Percentiles rank a stretch among this genome's conserved stretches.
These are phyloP conservation scores for Hemicordylus capensis DNA, from an alignment of 2,113 vertebrate species.

Conservation along the genomic window DNA sequence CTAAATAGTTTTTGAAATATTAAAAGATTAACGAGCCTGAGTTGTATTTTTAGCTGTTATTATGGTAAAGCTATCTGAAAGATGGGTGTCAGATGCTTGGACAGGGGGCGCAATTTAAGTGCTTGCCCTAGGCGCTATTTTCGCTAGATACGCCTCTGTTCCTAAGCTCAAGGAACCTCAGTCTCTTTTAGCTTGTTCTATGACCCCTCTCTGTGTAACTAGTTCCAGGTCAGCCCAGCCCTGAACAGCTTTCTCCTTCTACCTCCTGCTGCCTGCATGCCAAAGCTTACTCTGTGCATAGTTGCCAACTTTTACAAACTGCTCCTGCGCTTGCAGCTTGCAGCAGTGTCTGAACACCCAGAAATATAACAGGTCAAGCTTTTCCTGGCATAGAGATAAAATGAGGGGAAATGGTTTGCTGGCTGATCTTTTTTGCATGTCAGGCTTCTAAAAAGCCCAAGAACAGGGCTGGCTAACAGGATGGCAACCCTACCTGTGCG, in stretches of 20 bases:
- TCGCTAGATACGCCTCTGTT: no score
- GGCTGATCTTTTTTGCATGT: not conserved
- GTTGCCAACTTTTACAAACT: not conserved
- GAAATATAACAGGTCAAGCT: not conserved
- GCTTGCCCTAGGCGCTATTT: no score
- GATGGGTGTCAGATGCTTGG: no score
- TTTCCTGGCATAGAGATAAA: not conserved
- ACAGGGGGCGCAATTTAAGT: no score
- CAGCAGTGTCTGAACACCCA: not conserved
- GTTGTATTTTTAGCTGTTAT: no score
- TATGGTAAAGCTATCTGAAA: no score
- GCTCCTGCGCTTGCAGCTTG: not conserved
- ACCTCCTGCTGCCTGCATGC: no score
- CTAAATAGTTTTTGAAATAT: no score
- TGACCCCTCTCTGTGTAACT: not conserved
- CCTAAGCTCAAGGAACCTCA: not conserved
- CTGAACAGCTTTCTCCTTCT: no score
- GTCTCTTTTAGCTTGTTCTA: not conserved
- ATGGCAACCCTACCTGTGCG: not conserved
- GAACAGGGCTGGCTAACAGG: not conserved
- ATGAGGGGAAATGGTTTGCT: not conserved
- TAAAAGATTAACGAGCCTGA: no score
- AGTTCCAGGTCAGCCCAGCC: no score
- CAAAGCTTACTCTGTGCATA: not conserved
- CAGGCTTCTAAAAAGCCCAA: not conserved